Percentiles rank a stretch among this genome's conserved stretches.
Conservation (phyloP, 2,888 invertebrate species). For the Volucella zonaria region DNA sequence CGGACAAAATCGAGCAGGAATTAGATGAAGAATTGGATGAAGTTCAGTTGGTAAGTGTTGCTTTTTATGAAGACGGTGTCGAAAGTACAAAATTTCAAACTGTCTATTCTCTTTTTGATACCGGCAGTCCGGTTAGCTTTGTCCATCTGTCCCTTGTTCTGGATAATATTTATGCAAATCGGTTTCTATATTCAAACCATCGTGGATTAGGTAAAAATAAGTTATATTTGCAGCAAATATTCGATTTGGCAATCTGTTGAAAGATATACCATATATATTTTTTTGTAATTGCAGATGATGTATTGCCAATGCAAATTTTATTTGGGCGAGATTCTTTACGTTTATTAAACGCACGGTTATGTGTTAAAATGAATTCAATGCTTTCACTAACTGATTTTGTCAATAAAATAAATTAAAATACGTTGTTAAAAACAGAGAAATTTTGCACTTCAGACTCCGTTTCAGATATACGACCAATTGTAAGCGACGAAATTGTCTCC, state of each 20-base stretch:
- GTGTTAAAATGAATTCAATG: neutral
- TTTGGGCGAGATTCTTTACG: neutral
- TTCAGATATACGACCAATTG: slow-evolving; percentile 7
- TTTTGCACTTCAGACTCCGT: slow-evolving; percentile 12
- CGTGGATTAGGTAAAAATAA: too few relatives aligned
- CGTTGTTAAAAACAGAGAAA: neutral
- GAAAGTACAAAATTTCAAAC: too few relatives aligned
- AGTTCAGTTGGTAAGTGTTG: too few relatives aligned
- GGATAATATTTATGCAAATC: neutral
- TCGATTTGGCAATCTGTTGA: neutral
- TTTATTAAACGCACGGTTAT: neutral
- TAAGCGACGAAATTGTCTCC: slow-evolving; percentile 21
- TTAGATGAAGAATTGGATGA: too few relatives aligned
- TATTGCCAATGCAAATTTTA: neutral
- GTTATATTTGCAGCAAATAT: neutral
- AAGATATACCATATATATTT: neutral
- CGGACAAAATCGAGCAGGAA: neutral
- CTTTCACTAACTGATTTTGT: neutral
- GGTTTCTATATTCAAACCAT: neutral
- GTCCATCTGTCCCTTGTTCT: neutral
- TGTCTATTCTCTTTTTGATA: too few relatives aligned
- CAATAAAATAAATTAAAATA: too few relatives aligned
- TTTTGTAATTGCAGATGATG: slow-evolving; percentile 11
- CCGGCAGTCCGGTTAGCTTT: too few relatives aligned
- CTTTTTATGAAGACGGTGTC: too few relatives aligned